phyloP scores from a whole-genome alignment of 2,888 invertebrate genomes.

The Metopia argyrocephala region DNA sequence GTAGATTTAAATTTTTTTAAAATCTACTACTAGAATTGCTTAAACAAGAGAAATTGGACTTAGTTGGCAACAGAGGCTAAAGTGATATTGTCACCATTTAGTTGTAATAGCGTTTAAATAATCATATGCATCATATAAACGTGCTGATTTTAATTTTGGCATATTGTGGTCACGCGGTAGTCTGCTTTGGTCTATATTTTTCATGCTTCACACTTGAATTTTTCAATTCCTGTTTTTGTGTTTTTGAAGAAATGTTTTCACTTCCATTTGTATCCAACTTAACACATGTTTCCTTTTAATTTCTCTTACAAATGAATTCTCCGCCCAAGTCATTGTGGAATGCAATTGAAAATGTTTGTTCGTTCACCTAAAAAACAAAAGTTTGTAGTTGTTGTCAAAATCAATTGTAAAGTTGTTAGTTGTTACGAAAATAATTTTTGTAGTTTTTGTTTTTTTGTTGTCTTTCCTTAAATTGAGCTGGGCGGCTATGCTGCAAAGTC shows the following conservation, averaged over 20 bases:
- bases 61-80: no score
- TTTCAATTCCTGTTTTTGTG: not conserved
- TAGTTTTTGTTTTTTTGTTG: not conserved
- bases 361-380: slow-evolving; percentile 54
- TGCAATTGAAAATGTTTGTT: slow-evolving; percentile 22
- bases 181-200: no score
- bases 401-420: slow-evolving; percentile 32
- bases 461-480: not conserved
- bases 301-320: slow-evolving; percentile 29
- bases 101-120: no score
- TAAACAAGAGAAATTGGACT: no score
- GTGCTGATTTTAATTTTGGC: no score
- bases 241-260: slow-evolving; percentile 8
- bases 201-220: no score
- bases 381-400: slow-evolving; percentile 47
- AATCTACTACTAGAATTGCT: no score
- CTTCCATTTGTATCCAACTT: slow-evolving; percentile 40
- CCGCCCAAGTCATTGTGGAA: slow-evolving; percentile 24
- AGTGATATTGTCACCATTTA: no score
- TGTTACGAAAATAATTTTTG: not conserved
- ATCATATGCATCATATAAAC: no score
- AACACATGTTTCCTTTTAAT: slow-evolving; percentile 53
- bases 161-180: no score
- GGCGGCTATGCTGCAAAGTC: not conserved
- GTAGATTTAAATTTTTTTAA: no score